These are phyloP conservation scores for Catharus minimus DNA, from an alignment of 2,113 vertebrate species.

Conservation along the genomic window DNA sequence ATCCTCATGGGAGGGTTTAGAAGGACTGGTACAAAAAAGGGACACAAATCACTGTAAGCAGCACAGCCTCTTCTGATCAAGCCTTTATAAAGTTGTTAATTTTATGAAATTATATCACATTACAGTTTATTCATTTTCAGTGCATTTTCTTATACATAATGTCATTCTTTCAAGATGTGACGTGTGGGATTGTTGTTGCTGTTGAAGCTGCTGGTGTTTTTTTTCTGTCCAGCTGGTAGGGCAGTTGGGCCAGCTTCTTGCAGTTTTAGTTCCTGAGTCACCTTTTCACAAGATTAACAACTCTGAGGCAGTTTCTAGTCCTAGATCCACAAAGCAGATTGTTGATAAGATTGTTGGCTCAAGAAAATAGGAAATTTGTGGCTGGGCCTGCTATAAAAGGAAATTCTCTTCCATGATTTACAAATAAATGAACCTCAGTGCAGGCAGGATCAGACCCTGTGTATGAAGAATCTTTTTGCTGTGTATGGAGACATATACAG, in stretches of 20 bases:
- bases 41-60: not conserved
- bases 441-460: not conserved
- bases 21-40: not conserved
- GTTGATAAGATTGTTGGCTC: conserved; percentile 43
- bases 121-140: not conserved
- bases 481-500: not conserved
- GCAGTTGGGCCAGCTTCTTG: not conserved
- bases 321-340: conserved; percentile 16
- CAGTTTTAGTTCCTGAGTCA: not conserved
- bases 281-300: not conserved
- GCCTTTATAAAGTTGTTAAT: accelerated
- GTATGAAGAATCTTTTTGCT: conserved; percentile 6
- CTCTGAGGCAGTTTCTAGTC: not conserved
- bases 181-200: not conserved
- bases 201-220: not conserved
- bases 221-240: not conserved
- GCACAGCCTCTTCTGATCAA: not conserved
- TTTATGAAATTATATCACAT: accelerated
- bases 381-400: conserved; percentile 19
- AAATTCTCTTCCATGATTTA: conserved; percentile 31
- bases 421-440: conserved; percentile 24
- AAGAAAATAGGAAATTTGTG: conserved; percentile 33
- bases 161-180: not conserved
- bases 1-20: not conserved
- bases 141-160: not conserved